Base-by-base conservation (phyloP, 2,113 vertebrate species). In the Clarias macrocephalus region DNA sequence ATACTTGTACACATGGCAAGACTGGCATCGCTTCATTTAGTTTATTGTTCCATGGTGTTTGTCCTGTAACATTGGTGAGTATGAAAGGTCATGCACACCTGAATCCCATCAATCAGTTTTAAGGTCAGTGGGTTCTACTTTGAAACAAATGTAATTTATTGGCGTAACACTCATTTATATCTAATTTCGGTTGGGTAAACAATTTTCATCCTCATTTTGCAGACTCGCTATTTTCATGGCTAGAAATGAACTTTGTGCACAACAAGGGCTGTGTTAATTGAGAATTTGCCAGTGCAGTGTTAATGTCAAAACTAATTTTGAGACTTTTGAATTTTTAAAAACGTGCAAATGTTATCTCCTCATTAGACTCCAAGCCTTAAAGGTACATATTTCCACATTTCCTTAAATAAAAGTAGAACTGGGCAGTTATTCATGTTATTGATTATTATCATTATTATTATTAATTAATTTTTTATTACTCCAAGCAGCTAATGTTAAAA, bases 1-100 rank as follows among this genome's bases (percentile, higher is more conserved):
- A 75, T 59, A 21, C 63, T 68, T 37, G 5, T 30, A 68, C n/a
- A 30, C 60, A 57, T 86, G 88, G n/a, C 54, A 77, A 80, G 85
- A 82, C 82, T 87, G 60, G 60, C 52, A 79, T 70, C 18, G 48
- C 82, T 70, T 70, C 19, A 48, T 54, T 66, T 33, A 37, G 30
- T 37, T 81, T 30, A 19, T 83, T 54, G n/a, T 30, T 83, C 19
- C 16, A 28, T 33, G 63, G 37, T 21, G n/a, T 30, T 28, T 72
- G 48, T 84, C n/a, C 11, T 56, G 3, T 68, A 52, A 70, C 37
- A 59, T 30, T 80, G 11, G 30, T 62, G 25, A 28, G 28, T 79
- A 79, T 30, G 48, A 56, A 79, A 56, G 75, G 48, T 18, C 42
- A 42, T 19, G 4, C 72, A 75, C 37, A 23, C 72, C 25, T 73